These are phyloP conservation scores for Aythya fuligula DNA, from an alignment of 2,797 vertebrate genomes.

Conservation along the genomic window DNA sequence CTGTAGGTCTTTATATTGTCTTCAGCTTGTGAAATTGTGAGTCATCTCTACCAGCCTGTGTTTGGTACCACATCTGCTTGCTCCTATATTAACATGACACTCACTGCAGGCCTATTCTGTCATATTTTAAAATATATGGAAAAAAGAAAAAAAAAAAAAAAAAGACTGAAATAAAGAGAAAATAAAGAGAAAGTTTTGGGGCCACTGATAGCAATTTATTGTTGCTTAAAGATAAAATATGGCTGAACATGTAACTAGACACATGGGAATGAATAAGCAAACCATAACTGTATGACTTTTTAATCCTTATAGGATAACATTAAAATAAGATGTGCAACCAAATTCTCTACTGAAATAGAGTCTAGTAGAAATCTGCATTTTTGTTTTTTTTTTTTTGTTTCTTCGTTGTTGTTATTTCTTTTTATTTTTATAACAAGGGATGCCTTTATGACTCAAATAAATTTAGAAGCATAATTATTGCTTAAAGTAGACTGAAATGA, in stretches of 20 bases:
- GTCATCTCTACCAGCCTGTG: background rate
- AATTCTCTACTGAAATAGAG: background rate
- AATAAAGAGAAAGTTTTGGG: background rate
- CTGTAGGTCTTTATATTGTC: background rate
- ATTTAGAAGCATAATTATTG: background rate
- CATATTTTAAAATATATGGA: background rate
- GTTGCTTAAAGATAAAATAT: background rate
- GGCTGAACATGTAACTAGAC: background rate
- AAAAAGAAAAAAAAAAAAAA: too few species aligned
- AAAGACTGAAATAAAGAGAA: background rate
- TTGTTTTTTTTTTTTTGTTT: background rate
- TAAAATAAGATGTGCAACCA: background rate
- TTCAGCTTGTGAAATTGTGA: background rate
- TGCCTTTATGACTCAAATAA: background rate
- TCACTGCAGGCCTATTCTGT: background rate
- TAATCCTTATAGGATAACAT: background rate
- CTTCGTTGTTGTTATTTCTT: background rate
- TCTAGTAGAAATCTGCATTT: background rate
- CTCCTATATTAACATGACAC: background rate
- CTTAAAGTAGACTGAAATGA: background rate
- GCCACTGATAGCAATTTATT: background rate
- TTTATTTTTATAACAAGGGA: background rate
- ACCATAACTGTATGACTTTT: background rate
- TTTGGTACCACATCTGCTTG: background rate
- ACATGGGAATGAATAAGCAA: background rate